phyloP scores from a whole-genome alignment of 2,797 vertebrate genomes.

The Knipowitschia caucasica region DNA sequence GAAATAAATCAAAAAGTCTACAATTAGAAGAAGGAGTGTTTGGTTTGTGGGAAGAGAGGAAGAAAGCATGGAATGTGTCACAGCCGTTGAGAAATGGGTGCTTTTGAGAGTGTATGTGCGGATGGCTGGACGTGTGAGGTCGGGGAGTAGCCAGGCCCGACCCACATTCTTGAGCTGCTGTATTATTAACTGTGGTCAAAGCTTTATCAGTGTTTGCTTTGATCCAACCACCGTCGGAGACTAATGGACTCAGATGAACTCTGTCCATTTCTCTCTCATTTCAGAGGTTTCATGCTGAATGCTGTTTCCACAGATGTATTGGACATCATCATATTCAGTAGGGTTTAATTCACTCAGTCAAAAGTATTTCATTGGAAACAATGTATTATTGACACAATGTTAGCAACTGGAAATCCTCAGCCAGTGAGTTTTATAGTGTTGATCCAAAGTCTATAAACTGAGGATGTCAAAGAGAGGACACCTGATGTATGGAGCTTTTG shows the following conservation, averaged over 20 bases:
- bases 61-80: constrained; percentile 69
- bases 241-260: constrained; percentile 59
- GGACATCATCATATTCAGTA: constrained; percentile 29
- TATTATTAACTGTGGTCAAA: constrained; percentile 67
- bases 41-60: constrained; percentile 71
- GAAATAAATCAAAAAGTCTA: constrained; percentile 68
- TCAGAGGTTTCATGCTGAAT: constrained; percentile 35
- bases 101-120: constrained; percentile 20
- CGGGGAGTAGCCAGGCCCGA: constrained; percentile 53
- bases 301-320: constrained; percentile 30
- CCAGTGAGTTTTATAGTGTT: too few relatives aligned
- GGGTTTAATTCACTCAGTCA: not conserved
- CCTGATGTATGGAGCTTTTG: too few relatives aligned
- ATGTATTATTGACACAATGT: not conserved
- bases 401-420: too few relatives aligned
- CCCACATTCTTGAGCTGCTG: constrained; percentile 65
- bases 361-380: too few relatives aligned
- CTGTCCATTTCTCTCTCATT: constrained; percentile 29
- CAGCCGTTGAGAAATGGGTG: constrained; percentile 60
- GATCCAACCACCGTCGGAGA: constrained; percentile 55
- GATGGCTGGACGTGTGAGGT: constrained; percentile 61
- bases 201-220: constrained; percentile 72
- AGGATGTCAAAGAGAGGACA: too few relatives aligned
- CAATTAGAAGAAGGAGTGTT: constrained; percentile 74
- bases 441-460: too few relatives aligned